Conservation (phyloP, 2,113 vertebrate species). For the Lampris incognitus region DNA sequence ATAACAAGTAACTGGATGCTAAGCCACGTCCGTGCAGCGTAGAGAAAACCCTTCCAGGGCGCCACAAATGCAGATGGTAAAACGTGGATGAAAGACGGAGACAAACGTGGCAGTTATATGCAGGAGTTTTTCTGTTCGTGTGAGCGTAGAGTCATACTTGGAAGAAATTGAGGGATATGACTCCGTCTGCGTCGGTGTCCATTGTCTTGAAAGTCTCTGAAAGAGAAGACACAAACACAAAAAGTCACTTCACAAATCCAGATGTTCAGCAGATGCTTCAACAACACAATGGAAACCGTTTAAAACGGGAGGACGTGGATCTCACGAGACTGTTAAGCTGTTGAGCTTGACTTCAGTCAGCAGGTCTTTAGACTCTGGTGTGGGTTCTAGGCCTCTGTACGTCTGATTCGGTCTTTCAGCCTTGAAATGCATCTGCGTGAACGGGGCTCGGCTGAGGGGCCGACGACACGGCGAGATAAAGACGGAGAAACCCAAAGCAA, state of each 20-base stretch:
- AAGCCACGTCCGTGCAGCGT: too few species aligned
- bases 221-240: conserved; percentile 2
- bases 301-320: background rate
- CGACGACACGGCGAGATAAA: too few species aligned
- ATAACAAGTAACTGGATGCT: too few species aligned
- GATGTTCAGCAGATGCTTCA: background rate
- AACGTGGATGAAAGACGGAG: background rate
- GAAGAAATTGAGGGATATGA: conserved; percentile 84
- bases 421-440: too few species aligned
- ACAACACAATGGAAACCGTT: too few species aligned
- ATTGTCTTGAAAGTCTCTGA: conserved; percentile 89
- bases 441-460: too few species aligned
- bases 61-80: background rate
- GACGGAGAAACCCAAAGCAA: too few species aligned
- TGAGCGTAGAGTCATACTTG: conserved; percentile 78
- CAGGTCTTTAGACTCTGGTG: too few species aligned
- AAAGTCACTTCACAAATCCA: background rate
- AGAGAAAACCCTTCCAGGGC: too few species aligned
- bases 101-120: background rate
- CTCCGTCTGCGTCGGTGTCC: conserved; percentile 86
- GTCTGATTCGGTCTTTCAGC: too few species aligned
- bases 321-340: background rate
- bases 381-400: too few species aligned
- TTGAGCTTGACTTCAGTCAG: too few species aligned
- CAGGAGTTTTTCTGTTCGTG: background rate